Evolutionary conservation across 92 coral and sea anemone species (phyloP).

Genomic region (Blastomussa wellsi): DNA sequence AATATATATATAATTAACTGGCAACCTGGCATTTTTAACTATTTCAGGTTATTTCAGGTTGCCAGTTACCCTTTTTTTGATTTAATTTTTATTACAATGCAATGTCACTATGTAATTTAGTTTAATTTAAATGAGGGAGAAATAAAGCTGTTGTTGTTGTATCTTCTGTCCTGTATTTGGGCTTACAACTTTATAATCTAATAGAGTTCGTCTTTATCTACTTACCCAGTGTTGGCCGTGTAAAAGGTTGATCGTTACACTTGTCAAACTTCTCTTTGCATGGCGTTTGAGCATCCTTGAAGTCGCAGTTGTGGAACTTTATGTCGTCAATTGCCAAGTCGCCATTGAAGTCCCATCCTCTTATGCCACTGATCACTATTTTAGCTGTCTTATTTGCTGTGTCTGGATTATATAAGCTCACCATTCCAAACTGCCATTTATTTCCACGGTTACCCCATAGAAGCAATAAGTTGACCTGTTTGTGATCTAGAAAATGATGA

Average conservation of each 20-base stretch:
- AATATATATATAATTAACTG: too few relatives aligned
- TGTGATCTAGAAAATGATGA: slow-evolving; percentile 26
- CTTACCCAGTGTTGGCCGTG: slow-evolving; percentile 76
- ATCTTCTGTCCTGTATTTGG: too few relatives aligned
- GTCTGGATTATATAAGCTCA: slow-evolving; percentile 60
- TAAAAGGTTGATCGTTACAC: slow-evolving; percentile 57
- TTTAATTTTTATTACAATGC: too few relatives aligned
- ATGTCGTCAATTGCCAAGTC: slow-evolving; percentile 96
- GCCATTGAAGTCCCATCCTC: slow-evolving; percentile 82
- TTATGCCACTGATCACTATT: slow-evolving; percentile 66
- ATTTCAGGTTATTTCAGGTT: too few relatives aligned
- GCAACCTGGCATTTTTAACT: too few relatives aligned
- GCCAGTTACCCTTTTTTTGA: too few relatives aligned
- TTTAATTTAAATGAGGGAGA: too few relatives aligned
- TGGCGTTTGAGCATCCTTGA: slow-evolving; percentile 56
- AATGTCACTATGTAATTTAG: too few relatives aligned
- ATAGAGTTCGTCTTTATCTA: background rate
- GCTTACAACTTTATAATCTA: too few relatives aligned
- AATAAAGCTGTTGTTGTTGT: too few relatives aligned
- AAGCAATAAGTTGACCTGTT: slow-evolving; percentile 45
- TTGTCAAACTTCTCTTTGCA: slow-evolving; percentile 58
- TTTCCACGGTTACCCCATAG: slow-evolving; percentile 71
- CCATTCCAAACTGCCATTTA: slow-evolving; percentile 81
- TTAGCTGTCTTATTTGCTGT: slow-evolving; percentile 53
- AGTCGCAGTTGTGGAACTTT: slow-evolving; percentile 71